Evolutionary conservation across 2,888 invertebrate genomes (phyloP).

Genomic region (Sialis fuliginosa): DNA sequence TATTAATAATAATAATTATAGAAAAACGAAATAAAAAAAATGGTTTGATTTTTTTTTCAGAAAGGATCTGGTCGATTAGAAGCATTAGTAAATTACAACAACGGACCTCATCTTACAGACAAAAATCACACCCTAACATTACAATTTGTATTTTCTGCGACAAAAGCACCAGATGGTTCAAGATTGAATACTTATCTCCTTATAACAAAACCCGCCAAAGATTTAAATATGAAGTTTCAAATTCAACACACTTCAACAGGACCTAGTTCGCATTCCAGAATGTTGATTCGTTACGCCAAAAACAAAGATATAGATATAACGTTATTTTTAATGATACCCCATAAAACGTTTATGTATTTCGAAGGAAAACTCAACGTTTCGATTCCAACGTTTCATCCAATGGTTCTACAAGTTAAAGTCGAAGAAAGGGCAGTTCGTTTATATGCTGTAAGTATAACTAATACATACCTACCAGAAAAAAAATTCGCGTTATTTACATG

Average conservation of each 20-base stretch:
- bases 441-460: constrained; percentile 40
- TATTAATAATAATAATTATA: not conserved
- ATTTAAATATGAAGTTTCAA: constrained; percentile 43
- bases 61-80: constrained; percentile 56
- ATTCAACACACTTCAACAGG: constrained; percentile 33
- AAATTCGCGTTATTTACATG: not conserved
- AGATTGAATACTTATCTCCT: constrained; percentile 43
- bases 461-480: not conserved
- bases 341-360: constrained; percentile 43
- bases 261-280: constrained; percentile 31
- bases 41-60: constrained; percentile 25
- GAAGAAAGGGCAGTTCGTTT: constrained; percentile 47
- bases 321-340: constrained; percentile 42
- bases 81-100: constrained; percentile 47
- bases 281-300: constrained; percentile 35
- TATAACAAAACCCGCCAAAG: constrained; percentile 43
- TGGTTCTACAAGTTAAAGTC: constrained; percentile 42
- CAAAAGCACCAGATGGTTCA: constrained; percentile 40
- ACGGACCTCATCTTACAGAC: constrained; percentile 39
- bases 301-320: constrained; percentile 38
- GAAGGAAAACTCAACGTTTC: constrained; percentile 57
- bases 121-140: constrained; percentile 39
- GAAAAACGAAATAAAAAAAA: not conserved
- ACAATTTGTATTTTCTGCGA: constrained; percentile 38
- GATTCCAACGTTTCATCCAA: constrained; percentile 54